Evolutionary conservation across 1,140 invertebrate species (phyloP).

Genomic region (Harlomillsia oculata): DNA sequence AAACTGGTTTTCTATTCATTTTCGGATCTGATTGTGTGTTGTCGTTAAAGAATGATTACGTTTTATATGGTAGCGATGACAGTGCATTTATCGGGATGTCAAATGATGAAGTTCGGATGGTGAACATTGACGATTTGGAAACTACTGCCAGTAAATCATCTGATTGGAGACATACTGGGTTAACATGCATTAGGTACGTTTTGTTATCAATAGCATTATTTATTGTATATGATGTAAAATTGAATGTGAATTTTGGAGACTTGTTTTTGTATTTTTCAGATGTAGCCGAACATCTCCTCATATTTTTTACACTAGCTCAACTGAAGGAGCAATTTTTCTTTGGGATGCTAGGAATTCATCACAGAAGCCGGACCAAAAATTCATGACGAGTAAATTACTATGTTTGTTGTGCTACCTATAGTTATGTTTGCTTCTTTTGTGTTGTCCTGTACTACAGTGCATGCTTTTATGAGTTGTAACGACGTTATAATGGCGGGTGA

Average conservation of each 20-base stretch:
- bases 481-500: no score
- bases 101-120: conserved; percentile 6
- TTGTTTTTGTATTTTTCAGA: neutral
- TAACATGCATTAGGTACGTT: conserved; percentile 24
- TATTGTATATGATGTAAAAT: no score
- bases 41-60: no score
- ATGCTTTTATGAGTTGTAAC: no score
- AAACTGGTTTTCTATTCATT: no score
- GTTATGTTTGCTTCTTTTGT: no score
- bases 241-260: no score
- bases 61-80: neutral
- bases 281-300: conserved; percentile 24
- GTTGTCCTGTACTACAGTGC: no score
- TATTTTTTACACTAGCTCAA: conserved; percentile 24
- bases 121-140: no score
- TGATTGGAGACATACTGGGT: conserved; percentile 2
- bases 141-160: neutral
- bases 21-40: no score
- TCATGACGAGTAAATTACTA: conserved; percentile 16
- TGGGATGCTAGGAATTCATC: conserved; percentile 23
- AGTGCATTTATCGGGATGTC: conserved; percentile 13
- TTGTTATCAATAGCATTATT: no score
- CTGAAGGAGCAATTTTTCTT: conserved; percentile 22
- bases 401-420: no score
- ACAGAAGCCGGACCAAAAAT: conserved; percentile 19